Base-by-base conservation (phyloP, 1,140 invertebrate genomes). In the Drosophila miranda region DNA sequence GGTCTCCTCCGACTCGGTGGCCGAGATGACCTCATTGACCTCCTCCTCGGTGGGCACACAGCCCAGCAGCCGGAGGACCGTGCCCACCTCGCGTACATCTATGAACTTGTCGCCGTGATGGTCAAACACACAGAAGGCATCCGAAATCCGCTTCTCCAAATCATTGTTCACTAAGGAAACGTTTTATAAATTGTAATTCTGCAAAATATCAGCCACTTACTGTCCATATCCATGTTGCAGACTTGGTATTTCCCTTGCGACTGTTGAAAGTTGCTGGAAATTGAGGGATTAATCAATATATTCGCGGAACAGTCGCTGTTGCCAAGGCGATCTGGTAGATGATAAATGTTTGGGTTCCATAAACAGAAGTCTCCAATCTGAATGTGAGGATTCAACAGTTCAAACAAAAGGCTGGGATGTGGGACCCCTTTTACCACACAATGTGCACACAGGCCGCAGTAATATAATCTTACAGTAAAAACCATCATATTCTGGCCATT, bases 81-180 rank as follows among this genome's bases (percentile, higher is more conserved):
- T 97, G 56, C 96, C 96, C 49, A 98, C 97, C 93, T 98, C 97
- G 87, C 96, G 92, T 0, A 96, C 94, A 92, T 98, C 97, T 5
- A 98, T 95, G 14, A 95, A 95, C 92, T 95, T 95, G 78, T 95
- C 97, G 57, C 94, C 95, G 70, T 96, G 94, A 92, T 96, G 96
- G 91, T 98, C 97, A 90, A 98, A 98, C 8, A 98, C 94, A 86
- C 96, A 94, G 91, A 98, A 98, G n/a, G 96, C 95, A 79, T 97
- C 96, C 5, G 94, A 94, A 52, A 98, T 95, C 92, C 93, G 94
- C 77, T 94, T 95, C 78, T 96, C 95, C 71, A 96, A 91, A 67
- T 95, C 94, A 71, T 93, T 93, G 46, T 92, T 93, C 19, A 93
- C 90, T 83, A 13, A 1, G 74, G 11, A 8, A 52, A 19, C 6